These are phyloP conservation scores for Climacteris rufus DNA, from an alignment of 2,113 vertebrate genomes.

Conservation along the genomic window DNA sequence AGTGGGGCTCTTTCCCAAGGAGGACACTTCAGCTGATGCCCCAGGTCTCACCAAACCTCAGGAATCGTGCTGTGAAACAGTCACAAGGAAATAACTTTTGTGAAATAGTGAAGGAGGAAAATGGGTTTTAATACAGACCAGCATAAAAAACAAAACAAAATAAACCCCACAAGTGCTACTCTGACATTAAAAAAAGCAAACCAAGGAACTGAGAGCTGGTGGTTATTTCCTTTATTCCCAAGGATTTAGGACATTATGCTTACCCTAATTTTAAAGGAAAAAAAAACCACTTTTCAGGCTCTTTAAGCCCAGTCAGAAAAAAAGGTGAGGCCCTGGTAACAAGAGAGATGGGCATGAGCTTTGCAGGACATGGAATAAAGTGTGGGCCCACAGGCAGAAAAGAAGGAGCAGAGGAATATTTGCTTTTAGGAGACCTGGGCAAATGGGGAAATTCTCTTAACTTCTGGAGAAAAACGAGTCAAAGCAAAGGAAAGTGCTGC, in stretches of 20 bases:
- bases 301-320: background rate
- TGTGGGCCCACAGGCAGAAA: background rate
- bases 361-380: background rate
- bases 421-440: background rate
- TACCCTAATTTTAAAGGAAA: background rate
- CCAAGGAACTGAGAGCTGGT: background rate
- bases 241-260: background rate
- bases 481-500: background rate
- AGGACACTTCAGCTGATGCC: background rate
- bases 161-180: background rate
- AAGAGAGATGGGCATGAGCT: background rate
- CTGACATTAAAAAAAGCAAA: background rate
- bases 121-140: background rate
- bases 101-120: background rate
- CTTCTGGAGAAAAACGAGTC: background rate
- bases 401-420: background rate
- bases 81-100: background rate
- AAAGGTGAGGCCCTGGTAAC: background rate
- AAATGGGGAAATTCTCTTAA: background rate
- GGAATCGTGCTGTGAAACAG: background rate
- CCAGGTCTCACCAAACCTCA: background rate
- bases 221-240: background rate
- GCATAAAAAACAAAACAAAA: background rate
- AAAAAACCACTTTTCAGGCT: accelerated
- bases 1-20: background rate